Percentiles rank a stretch among this genome's conserved stretches.
Conservation (phyloP, 2,888 invertebrate species). For the Temnothorax unifasciatus region DNA sequence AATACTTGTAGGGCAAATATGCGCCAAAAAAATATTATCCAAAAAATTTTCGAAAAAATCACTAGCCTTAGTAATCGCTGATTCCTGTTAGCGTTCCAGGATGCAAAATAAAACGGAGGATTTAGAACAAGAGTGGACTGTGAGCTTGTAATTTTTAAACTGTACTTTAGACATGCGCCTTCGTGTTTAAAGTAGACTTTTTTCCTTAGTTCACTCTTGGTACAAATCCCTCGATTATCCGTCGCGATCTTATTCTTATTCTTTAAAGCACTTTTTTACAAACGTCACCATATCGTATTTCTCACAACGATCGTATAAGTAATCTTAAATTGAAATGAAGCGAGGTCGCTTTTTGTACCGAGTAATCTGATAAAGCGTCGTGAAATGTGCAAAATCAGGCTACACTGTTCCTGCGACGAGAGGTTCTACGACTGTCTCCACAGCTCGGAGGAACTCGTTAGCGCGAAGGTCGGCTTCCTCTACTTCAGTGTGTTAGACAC, state of each 20-base stretch:
- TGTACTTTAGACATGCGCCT: neutral
- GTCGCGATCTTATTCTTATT: neutral
- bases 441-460: slow-evolving; percentile 76
- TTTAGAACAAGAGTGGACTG: neutral
- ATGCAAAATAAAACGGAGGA: neutral
- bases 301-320: slow-evolving; percentile 3
- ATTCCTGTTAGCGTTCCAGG: neutral
- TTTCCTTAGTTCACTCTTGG: neutral
- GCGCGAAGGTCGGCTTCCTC: slow-evolving; percentile 84
- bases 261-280: neutral
- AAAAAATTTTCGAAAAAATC: neutral
- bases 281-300: neutral
- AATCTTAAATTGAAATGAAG: slow-evolving; percentile 34
- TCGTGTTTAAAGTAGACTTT: neutral
- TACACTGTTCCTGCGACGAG: slow-evolving; percentile 87
- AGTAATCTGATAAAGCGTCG: slow-evolving; percentile 46
- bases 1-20: neutral
- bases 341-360: slow-evolving; percentile 10
- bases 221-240: neutral
- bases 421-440: slow-evolving; percentile 87
- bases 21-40: neutral
- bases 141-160: slow-evolving; percentile 22
- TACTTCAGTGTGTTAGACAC: slow-evolving; percentile 88
- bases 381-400: slow-evolving; percentile 78
- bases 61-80: neutral